Base-by-base conservation (phyloP, 2,888 invertebrate species). In the Acanthoscelides obtectus region DNA sequence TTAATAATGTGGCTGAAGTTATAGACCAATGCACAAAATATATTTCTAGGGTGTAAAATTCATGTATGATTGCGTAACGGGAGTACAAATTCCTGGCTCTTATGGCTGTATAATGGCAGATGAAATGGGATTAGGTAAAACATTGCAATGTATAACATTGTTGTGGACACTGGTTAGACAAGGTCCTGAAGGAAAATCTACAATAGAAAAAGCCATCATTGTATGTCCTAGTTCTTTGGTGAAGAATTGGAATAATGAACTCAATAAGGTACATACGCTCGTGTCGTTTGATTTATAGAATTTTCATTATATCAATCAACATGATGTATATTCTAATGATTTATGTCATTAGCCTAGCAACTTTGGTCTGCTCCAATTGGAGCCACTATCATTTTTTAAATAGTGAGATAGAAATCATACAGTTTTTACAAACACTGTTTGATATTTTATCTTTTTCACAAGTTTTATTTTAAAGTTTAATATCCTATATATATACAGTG, bases 91-190 rank as follows among this genome's bases (percentile, higher is more conserved):
- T 77, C 93, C 94, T 72, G 89, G 90, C 74, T 93, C 93, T 25
- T 93, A 90, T 84, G 99, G 99, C 0, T 99, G 99, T 81, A 99
- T 99, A 68, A 99, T 99, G 99, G 99, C 99, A 2, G 99, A 99
- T 86, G 99, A 99, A 89, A 99, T 99, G 99, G 98, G 95, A 79
- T 88, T 99, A 63, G 99, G 99, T 0, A 99, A 99, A 87, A 99
- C 99, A 0, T 87, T 99, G 12, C 99, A 99, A 84, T 99, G 99
- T 84, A 98, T 99, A 72, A 94, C 98, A 0, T 86, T 99, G 17
- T 87, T 98, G 20, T 99, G 98, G 98, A 98, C 98, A 0, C 86
- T 99, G 22, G 85, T 99, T 77, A 89, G 94, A 64, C 99, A 99
- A 87, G 93, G 98, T 66, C 96, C 98, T 0, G 94, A 97, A 75